These are phyloP conservation scores for Empis stercorea DNA, from an alignment of 2,888 invertebrate genomes.

Conservation along the genomic window DNA sequence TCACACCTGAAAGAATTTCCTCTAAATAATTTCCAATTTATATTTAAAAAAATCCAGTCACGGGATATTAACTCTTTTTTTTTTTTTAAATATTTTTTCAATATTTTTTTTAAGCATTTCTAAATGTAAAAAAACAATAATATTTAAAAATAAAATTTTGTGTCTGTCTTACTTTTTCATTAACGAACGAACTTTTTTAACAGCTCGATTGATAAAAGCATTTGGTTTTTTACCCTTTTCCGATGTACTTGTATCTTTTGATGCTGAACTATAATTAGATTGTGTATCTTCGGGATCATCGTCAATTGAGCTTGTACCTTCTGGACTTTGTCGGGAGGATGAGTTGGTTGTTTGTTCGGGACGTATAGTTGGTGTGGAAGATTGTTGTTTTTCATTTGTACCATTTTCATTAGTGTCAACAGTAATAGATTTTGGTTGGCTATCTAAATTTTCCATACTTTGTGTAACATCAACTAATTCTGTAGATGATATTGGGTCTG, in stretches of 20 bases:
- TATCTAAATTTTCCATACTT: conserved; percentile 32
- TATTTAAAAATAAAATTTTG: too few species aligned
- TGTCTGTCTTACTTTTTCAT: conserved; percentile 39
- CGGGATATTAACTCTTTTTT: too few species aligned
- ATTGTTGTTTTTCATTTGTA: conserved; percentile 6
- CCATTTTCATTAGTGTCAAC: conserved; percentile 7
- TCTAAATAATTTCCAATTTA: too few species aligned
- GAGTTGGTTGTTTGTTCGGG: conserved; percentile 19
- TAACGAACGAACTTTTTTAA: conserved; percentile 69
- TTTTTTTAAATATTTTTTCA: too few species aligned
- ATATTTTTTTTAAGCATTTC: too few species aligned
- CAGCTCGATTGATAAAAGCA: conserved; percentile 76
- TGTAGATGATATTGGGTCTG: conserved; percentile 16
- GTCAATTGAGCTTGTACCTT: conserved; percentile 34
- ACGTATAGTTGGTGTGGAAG: conserved; percentile 9
- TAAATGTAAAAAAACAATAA: too few species aligned
- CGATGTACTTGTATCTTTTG: conserved; percentile 14
- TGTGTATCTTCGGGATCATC: conserved; percentile 30
- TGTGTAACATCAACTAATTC: conserved; percentile 29
- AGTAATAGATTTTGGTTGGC: background rate
- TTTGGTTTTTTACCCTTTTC: conserved; percentile 54
- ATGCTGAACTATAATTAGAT: conserved; percentile 19
- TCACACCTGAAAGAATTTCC: too few species aligned
- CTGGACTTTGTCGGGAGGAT: conserved; percentile 32
- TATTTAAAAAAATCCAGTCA: too few species aligned